These are phyloP conservation scores for Nymphicus hollandicus DNA, from an alignment of 2,113 vertebrate genomes.

Conservation along the genomic window DNA sequence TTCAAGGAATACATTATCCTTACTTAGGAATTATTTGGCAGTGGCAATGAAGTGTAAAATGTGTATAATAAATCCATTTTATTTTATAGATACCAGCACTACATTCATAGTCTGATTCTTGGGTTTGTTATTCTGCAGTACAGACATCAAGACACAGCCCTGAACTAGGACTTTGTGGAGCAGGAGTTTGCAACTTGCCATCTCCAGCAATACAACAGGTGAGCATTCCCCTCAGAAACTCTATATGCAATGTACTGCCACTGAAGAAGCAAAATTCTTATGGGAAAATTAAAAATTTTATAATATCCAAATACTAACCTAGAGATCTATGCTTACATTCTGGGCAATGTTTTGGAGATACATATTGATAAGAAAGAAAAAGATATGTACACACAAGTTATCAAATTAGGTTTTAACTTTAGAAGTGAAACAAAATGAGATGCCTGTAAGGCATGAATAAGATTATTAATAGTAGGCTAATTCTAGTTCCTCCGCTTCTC, in stretches of 20 bases:
- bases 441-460: background rate
- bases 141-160: background rate
- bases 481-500: background rate
- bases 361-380: background rate
- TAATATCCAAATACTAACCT: background rate
- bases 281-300: background rate
- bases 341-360: background rate
- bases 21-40: background rate
- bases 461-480: background rate
- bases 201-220: background rate
- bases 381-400: background rate
- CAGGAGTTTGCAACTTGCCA: background rate
- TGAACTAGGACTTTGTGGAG: background rate
- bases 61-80: background rate
- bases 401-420: background rate
- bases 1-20: background rate
- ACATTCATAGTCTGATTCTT: background rate
- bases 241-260: fast-evolving
- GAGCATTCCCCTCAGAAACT: background rate
- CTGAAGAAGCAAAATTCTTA: background rate
- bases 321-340: background rate
- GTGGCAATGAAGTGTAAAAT: background rate
- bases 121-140: background rate
- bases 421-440: background rate
- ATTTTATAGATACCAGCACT: background rate